These are phyloP conservation scores for Diarsia brunnea DNA, from an alignment of 2,888 invertebrate genomes.

Conservation along the genomic window DNA sequence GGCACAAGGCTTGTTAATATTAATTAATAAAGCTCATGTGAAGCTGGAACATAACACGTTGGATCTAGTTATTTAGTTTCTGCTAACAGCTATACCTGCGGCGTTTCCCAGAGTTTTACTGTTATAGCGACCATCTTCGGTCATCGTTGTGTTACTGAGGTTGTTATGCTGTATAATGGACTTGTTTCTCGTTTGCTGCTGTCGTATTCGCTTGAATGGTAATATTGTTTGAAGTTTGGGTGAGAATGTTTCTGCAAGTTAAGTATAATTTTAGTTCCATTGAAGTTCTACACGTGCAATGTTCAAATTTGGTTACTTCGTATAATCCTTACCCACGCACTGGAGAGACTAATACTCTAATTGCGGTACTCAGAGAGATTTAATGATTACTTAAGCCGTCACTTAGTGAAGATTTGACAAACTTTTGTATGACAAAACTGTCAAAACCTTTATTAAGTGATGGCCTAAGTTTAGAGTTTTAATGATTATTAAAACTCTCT, in stretches of 20 bases:
- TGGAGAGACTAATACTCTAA: background rate
- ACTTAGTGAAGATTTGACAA: no score
- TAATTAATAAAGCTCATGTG: constrained; percentile 83
- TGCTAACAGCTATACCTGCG: constrained; percentile 68
- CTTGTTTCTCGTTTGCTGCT: constrained; percentile 44
- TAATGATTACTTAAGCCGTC: no score
- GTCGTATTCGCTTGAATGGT: constrained; percentile 43
- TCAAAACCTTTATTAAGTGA: no score
- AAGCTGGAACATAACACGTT: constrained; percentile 73
- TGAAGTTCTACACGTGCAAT: no score
- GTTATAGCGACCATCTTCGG: constrained; percentile 58
- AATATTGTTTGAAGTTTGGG: constrained; percentile 33
- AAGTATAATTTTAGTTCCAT: background rate
- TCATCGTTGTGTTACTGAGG: constrained; percentile 46
- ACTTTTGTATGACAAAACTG: no score
- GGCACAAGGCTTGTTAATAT: constrained; percentile 81
- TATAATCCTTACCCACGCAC: background rate
- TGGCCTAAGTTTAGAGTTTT: no score
- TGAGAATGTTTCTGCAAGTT: constrained; percentile 3
- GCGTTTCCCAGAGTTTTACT: constrained; percentile 65
- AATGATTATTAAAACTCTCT: no score
- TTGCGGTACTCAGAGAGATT: no score
- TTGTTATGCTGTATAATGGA: constrained; percentile 51
- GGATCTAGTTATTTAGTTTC: constrained; percentile 68
- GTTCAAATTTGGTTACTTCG: background rate